Evolutionary conservation across 2,888 invertebrate species (phyloP), one percentile per base, ranked within the genome.

Genomic region (Tribolium freemani): DNA sequence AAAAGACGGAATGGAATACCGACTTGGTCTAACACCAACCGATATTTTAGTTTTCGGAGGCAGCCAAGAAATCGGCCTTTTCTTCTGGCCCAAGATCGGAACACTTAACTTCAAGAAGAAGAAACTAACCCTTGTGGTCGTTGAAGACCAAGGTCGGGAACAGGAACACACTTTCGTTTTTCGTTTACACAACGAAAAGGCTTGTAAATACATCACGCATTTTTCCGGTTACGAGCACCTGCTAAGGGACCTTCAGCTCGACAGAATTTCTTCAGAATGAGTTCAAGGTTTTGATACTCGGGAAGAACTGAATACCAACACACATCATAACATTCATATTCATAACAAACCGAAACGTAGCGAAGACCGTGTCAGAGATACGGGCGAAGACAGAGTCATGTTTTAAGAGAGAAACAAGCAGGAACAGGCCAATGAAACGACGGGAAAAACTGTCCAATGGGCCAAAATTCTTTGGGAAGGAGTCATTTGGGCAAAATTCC

Each of bases 161-260:
- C 98, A 99, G 84, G 98, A 99, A 84, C 99, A 99, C 87, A 98
- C 98, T 0, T 99, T 99, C 87, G 98, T 99, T 3, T 99, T 99
- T 87, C 91, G 96, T 70, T 88, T 99, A 78, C 94, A 95, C 79
- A 99, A 98, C 85, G 97, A 98, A 85, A 98, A 98, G 86, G 98
- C 99, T 0, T 98, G 98, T 86, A 99, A 99, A 87, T 99, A 87
- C 98, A 99, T 88, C 99, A 99, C 88, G 96, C 98, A 0, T 99
- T 99, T 89, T 99, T 99, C 91, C 92, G 99, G 75, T 89, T 99
- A 66, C 92, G 96, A 77, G 95, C 94, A 38, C 95, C 96, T 0
- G 93, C 94, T 0, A 96, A 96, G 86, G 94, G 95, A 1, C 94
- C 95, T 2, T 94, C 94, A 26, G 94, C 95, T 0, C 90, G 96